These are phyloP conservation scores for Trissolcus japonicus DNA, from an alignment of 2,888 invertebrate genomes.

Conservation along the genomic window DNA sequence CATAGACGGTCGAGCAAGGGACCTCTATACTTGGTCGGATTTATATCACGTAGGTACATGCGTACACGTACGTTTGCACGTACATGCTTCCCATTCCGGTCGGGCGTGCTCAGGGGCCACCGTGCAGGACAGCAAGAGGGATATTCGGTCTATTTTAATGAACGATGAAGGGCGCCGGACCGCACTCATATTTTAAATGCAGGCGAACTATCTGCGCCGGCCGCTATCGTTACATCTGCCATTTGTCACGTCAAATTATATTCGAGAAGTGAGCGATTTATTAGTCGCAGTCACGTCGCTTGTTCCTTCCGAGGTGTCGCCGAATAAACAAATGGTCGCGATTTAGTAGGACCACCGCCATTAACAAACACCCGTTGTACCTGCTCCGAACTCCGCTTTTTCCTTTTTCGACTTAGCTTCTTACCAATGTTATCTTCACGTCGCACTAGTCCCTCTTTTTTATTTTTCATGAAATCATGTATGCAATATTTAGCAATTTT, in stretches of 20 bases:
- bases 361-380: slow-evolving; percentile 64
- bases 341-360: slow-evolving; percentile 71
- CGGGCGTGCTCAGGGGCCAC: slow-evolving; percentile 47
- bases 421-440: slow-evolving; percentile 15
- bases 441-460: background rate
- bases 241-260: slow-evolving; percentile 73
- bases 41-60: slow-evolving; percentile 58
- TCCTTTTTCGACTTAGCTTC: slow-evolving; percentile 7
- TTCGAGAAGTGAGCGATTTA: slow-evolving; percentile 67
- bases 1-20: slow-evolving; percentile 40
- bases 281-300: slow-evolving; percentile 66
- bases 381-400: slow-evolving; percentile 40
- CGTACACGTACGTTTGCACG: slow-evolving; percentile 54
- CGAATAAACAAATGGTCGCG: slow-evolving; percentile 71
- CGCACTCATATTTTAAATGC: slow-evolving; percentile 65
- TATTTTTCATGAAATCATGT: too few species aligned
- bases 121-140: slow-evolving; percentile 42
- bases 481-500: too few species aligned
- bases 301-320: slow-evolving; percentile 68
- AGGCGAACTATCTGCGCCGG: slow-evolving; percentile 44
- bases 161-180: slow-evolving; percentile 63
- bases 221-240: slow-evolving; percentile 71
- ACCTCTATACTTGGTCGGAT: slow-evolving; percentile 56
- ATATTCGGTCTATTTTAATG: slow-evolving; percentile 66
- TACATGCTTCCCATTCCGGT: slow-evolving; percentile 54